Base-by-base conservation (phyloP, 1,140 invertebrate species). In the Eurosta solidaginis region DNA sequence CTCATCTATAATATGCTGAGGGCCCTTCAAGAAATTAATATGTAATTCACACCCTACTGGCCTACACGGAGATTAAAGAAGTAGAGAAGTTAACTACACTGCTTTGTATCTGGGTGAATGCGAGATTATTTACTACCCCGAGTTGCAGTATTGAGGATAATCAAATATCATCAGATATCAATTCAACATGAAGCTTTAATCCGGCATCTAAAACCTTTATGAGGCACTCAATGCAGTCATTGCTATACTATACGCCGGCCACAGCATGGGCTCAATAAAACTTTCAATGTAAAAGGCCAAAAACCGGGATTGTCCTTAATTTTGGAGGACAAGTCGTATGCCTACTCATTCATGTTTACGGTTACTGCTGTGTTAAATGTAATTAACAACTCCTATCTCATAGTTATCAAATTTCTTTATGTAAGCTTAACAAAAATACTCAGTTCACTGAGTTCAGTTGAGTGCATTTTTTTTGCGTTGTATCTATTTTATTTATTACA, bases 381-480 rank as follows among this genome's bases (percentile, higher is more conserved):
- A 74, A 74, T 74, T 74, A 45, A 47, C 73, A 74, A 74, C 42
- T 74, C 44, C 40, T n/a, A 74, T 47, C 17, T 74, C 14, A 17
- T 74, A 47, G 9, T n/a, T 74, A 74, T 74, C 73, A 29, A 47
- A 47, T 74, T 74, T 29, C 42, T 42, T 68, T 68, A 33, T 68
- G 59, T 40, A 68, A 68, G 33, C 36, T 40, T 40, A 68, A 42
- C 59, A 68, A 12, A 42, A 40, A 29, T n/a, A 29, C 59, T 5
- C 59, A 40, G 33, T 68, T 68, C 59, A 68, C 12, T 40, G n/a
- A 36, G 59, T 36, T 40, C 33, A 17, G 14, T 12, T 40, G 9
- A 20, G 9, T 27, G 50, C 3, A 25, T 29, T 54, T 20, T 54
- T 54, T 54, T 12, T 54, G 44, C 73, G 25, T 74, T 47, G 59